Evolutionary conservation across 2,797 vertebrate genomes (phyloP), one percentile per base, ranked within the genome.

Genomic region (Emydoidea blandingii): DNA sequence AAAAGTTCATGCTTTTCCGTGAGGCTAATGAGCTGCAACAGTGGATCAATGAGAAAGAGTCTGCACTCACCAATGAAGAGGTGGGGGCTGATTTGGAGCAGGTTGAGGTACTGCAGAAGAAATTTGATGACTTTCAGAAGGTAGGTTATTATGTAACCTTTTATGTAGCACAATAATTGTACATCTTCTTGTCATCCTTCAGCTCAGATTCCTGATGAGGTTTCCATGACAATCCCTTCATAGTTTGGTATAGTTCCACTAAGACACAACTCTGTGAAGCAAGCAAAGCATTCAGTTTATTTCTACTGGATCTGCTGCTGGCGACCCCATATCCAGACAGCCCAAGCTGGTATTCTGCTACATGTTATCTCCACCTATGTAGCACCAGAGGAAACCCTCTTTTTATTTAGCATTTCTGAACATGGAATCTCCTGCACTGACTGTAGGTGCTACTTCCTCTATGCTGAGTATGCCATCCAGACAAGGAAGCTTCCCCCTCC

Each of bases 51-150:
- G 99, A 99, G 98, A 99, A 99, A 97, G 99, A 99, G 96, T 97
- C 99, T 1, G 98, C 99, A 0, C 99, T 99, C 91, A 99, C 99
- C 6, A 99, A 98, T 2, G 99, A 99, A 94, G 99, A 99, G 97
- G 98, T 99, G 0, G 99, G 99, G 52, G 99, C 99, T 0, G 99
- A 99, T 96, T 97, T 99, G 97, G 99, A 99, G 98, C 99, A 99
- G 97, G 99, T 99, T 5, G 99, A 99, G 96, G 99, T 99, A 96
- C 98, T 99, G 29, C 99, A 99, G 98, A 99, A 99, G 99, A 99
- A 99, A 97, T 99, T 99, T 34, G 99, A 99, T 9, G 99, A 99
- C 97, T 99, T 99, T 98, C 99, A 99, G 98, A 99, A 99, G 99
- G 99, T 99, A 49, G 8, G 87, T 79, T 19, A 15, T 47, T 18